Conservation (phyloP, 2,888 invertebrate genomes). For the Clivina fossor region DNA sequence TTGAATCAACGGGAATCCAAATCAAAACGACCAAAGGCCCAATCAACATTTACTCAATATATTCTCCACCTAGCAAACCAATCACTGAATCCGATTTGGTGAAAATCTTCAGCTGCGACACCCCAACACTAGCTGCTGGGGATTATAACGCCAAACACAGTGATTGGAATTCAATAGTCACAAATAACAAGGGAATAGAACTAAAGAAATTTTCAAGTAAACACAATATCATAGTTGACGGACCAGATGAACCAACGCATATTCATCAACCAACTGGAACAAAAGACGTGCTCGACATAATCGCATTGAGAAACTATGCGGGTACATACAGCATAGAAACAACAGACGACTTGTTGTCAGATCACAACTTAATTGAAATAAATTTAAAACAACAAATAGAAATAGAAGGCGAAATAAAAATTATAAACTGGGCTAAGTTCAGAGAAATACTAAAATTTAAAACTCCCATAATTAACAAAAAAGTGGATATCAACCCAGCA, state of each 20-base stretch:
- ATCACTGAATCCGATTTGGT: background rate
- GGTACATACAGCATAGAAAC: background rate
- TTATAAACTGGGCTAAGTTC: background rate
- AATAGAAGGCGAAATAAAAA: background rate
- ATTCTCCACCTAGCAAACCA: background rate
- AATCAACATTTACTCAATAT: conserved; percentile 9
- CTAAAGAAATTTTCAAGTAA: too few species aligned
- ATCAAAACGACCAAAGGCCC: conserved; percentile 15
- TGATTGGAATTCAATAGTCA: too few species aligned
- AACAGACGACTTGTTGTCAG: background rate
- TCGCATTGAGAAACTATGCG: background rate
- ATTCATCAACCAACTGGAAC: background rate
- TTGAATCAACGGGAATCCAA: background rate
- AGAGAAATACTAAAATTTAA: background rate
- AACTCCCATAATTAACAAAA: background rate
- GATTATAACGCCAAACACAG: conserved; percentile 3
- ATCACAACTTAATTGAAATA: background rate
- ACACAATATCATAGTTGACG: too few species aligned
- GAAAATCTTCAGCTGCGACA: background rate
- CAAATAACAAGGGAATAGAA: too few species aligned
- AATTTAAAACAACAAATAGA: background rate
- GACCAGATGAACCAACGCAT: background rate
- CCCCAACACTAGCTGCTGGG: conserved; percentile 2
- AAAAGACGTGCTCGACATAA: background rate
- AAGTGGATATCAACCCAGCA: background rate